phyloP scores from a whole-genome alignment of 2,797 vertebrate species.

The Simalia tracyae region DNA sequence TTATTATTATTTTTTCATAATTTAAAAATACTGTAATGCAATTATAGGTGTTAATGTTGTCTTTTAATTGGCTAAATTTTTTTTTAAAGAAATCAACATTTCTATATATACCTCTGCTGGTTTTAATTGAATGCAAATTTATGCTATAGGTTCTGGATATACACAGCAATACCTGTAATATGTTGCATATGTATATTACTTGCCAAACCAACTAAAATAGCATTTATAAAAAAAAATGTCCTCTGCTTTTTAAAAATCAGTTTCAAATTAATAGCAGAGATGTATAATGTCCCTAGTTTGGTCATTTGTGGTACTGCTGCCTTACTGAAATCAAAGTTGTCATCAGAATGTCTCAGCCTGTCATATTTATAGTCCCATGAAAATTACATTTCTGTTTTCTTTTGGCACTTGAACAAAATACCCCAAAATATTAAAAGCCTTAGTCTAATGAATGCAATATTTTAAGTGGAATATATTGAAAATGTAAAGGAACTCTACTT shows the following conservation, averaged over 20 bases:
- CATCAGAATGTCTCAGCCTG: constrained; percentile 59
- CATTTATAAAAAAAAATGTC: background rate
- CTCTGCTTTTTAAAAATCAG: background rate
- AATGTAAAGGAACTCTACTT: constrained; percentile 78
- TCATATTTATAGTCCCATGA: constrained; percentile 68
- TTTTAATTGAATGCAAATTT: constrained; percentile 20
- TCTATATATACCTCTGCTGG: background rate
- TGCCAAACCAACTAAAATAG: constrained; percentile 36
- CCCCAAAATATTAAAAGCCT: constrained; percentile 72
- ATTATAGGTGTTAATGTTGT: constrained; percentile 56
- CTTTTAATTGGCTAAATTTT: constrained; percentile 41
- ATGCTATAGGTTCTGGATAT: constrained; percentile 27
- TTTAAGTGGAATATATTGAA: constrained; percentile 78
- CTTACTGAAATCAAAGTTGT: constrained; percentile 66
- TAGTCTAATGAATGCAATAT: constrained; percentile 80
- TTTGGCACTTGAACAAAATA: constrained; percentile 73
- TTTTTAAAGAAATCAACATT: background rate
- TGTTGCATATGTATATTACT: background rate
- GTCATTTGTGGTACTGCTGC: constrained; percentile 58
- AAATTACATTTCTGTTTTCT: constrained; percentile 78
- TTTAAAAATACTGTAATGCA: constrained; percentile 56
- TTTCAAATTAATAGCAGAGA: constrained; percentile 42
- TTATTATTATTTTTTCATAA: constrained; percentile 51
- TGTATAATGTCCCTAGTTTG: constrained; percentile 51
- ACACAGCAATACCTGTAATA: constrained; percentile 33